Base-by-base conservation (phyloP, 2,888 invertebrate species). In the Saturnia pavonia region DNA sequence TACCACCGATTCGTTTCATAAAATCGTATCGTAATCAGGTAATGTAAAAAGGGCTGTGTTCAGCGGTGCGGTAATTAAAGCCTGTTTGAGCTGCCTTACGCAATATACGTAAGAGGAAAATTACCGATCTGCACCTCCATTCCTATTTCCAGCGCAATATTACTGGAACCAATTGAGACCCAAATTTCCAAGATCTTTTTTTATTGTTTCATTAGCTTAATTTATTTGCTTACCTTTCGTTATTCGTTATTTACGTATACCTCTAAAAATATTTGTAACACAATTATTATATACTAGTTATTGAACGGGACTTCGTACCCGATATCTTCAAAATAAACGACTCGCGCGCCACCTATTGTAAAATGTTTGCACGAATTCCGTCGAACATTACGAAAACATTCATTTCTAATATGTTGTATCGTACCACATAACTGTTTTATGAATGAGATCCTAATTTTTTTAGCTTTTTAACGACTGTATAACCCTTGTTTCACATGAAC, bases 101-200 rank as follows among this genome's bases (percentile, higher is more conserved):
- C 80, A 83, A 83, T 84, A 82, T 82, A 82, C 80, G 84, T 74
- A 78, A 78, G 77, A 81, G 83, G 81, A 83, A 85, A 84, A 83
- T 85, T 78, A 74, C 77, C 78, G 78, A 82, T 80, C 82, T 77
- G 76, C 77, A 81, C 81, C 42, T 54, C 40, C 66, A 67, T 67
- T 70, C 40, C 65, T 40, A 65, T 65, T 65, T 65, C 22, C 34
- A 40, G 40, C 16, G 40, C 65, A 34, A 65, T 40, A 65, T 65
- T 65, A 40, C 65, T 65, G 40, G 57, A 48, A 48, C 68, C 19
- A 57, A 57, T 57, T 57, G 57, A 27, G 19, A 25, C 57, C 57
- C 57, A 14, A 25, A 57, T 57, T 57, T 57, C 57, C 57, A 57
- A 12, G 57, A 0, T 57, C 25, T 57, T 57, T 25, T 57, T 57